phyloP scores from a whole-genome alignment of 2,888 invertebrate genomes.

The Nycteola revayana region DNA sequence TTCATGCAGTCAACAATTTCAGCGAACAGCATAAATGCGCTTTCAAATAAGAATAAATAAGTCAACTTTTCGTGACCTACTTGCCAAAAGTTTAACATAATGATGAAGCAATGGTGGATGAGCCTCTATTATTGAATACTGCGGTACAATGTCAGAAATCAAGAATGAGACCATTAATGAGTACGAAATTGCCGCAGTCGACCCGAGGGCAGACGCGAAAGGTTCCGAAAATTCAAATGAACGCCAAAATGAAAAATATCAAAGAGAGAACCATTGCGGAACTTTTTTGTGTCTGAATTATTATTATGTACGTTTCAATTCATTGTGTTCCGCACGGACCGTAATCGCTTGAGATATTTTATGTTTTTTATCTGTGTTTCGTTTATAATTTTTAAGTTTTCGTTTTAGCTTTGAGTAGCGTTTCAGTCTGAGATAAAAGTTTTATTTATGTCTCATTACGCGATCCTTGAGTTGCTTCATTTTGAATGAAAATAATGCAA shows the following conservation, averaged over 20 bases:
- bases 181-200: conserved; percentile 20
- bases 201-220: conserved; percentile 25
- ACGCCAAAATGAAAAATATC: conserved; percentile 32
- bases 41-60: too few relatives aligned
- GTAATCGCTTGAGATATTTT: conserved; percentile 12
- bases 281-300: conserved; percentile 7
- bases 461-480: too few relatives aligned
- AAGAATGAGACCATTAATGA: conserved; percentile 24
- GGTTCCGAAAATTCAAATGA: conserved; percentile 33
- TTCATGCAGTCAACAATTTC: too few relatives aligned
- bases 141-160: background rate
- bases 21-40: too few relatives aligned
- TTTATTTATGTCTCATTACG: too few relatives aligned
- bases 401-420: background rate
- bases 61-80: too few relatives aligned
- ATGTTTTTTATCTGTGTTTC: conserved; percentile 8
- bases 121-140: too few relatives aligned
- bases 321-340: conserved; percentile 16
- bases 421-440: too few relatives aligned
- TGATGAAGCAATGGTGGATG: too few relatives aligned
- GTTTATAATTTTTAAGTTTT: conserved; percentile 4
- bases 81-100: too few relatives aligned
- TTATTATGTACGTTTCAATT: conserved; percentile 21
- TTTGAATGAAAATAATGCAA: too few relatives aligned
- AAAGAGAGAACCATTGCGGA: conserved; percentile 14